phyloP scores from a whole-genome alignment of 2,113 vertebrate species.

The Orientallactaga bullata region DNA sequence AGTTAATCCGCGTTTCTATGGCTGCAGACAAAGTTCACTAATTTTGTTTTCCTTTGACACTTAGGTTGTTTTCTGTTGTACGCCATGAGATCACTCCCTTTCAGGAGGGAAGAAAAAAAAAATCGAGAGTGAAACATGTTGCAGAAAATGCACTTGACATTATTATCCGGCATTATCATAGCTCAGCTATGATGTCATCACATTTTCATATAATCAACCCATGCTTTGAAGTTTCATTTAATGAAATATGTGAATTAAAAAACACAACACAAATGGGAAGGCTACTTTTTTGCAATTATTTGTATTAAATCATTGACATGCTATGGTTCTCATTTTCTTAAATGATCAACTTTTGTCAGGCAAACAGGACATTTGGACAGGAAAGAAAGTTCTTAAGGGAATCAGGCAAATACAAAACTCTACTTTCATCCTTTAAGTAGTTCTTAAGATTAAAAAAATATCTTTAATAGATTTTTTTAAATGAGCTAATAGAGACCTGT shows the following conservation, averaged over 20 bases:
- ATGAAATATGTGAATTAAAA: conserved; percentile 82
- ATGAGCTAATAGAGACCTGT: rapidly evolving
- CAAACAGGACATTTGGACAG: conserved; percentile 25
- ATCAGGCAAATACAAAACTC: conserved; percentile 36
- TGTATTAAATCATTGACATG: conserved; percentile 46
- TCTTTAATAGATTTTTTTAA: background rate
- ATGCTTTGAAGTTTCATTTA: conserved; percentile 82
- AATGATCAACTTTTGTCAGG: conserved; percentile 65
- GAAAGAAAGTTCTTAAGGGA: conserved; percentile 54
- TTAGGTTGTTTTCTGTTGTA: conserved; percentile 91
- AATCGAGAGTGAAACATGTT: conserved; percentile 80
- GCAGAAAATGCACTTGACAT: conserved; percentile 87
- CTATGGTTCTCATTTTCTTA: conserved; percentile 32
- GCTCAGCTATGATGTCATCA: conserved; percentile 88
- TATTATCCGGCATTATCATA: conserved; percentile 87
- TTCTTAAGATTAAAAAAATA: background rate
- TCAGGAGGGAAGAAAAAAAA: conserved; percentile 80
- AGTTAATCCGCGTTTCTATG: conserved; percentile 95
- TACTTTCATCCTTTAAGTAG: background rate
- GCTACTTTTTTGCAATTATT: conserved; percentile 46
- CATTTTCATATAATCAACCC: conserved; percentile 87
- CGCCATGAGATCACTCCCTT: conserved; percentile 89
- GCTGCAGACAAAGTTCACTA: conserved; percentile 93
- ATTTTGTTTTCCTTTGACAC: conserved; percentile 93
- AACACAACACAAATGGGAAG: conserved; percentile 42